Evolutionary conservation across 2,888 invertebrate species (phyloP), one percentile per base, ranked within the genome.

Genomic region (Mythimna albipuncta): DNA sequence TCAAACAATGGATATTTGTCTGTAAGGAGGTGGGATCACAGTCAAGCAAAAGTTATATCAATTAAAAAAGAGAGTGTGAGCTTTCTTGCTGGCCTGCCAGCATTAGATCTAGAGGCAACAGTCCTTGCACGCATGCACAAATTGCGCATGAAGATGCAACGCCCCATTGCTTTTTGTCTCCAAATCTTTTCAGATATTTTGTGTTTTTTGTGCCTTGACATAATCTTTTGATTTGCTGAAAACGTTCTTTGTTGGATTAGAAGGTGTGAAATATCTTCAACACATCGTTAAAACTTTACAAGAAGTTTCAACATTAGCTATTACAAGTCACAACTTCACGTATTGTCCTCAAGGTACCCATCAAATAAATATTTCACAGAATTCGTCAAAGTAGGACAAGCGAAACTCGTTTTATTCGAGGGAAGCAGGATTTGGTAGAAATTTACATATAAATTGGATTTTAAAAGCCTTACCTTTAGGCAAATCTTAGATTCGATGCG

Each of bases 371-470:
- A 75, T 72, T 82, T 72, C 55, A 50, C 50, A 75, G 71, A 67
- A 72, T 62, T 55, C 64, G 38, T 69, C 55, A 59, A 81, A 69
- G 44, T 84, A 57, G 71, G 69, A 73, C 62, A 63, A 32, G 52
- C 32, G 10, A 68, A 71, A 81, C 72, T 73, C 59, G 81, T 81
- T 84, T 73, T 79, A 62, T 69, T 66, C 47, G 57, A 83, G 74
- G 67, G 83, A 83, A 79, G 59, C 26, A 59, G 80, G 76, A 77
- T 81, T 77, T 75, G 19, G 55, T 38, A 35, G 58, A 57, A 69
- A 74, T 80, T 83, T 79, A 47, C 83, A 80, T 80, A 80, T 80
- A 74, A 69, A 80, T 83, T 83, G 83, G 67, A 67, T 68, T 70
- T 69, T 75, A 80, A 83, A 74, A 80, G 54, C 41, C 61, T 26